Conservation (phyloP, 2,888 invertebrate species). For the Pollenia labialis region DNA sequence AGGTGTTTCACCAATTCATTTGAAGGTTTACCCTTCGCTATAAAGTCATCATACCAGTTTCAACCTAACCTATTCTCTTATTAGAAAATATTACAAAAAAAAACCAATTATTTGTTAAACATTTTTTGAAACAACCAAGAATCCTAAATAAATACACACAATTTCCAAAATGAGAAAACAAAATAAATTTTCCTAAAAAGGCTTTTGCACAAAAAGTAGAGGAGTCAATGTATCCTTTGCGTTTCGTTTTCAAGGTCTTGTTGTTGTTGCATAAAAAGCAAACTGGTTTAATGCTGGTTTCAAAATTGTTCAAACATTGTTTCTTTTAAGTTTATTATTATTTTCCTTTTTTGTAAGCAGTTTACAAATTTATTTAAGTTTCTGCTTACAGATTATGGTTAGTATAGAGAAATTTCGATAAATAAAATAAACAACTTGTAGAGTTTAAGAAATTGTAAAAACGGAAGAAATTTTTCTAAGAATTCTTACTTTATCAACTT, state of each 20-base stretch:
- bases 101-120: background rate
- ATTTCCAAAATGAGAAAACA: background rate
- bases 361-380: background rate
- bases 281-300: slow-evolving; percentile 38
- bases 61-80: background rate
- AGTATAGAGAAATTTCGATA: background rate
- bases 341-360: background rate
- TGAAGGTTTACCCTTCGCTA: too few species aligned
- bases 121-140: background rate
- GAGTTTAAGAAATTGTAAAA: too few species aligned
- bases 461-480: too few species aligned
- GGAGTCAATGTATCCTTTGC: slow-evolving; percentile 17
- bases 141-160: background rate
- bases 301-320: slow-evolving; percentile 5
- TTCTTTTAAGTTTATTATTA: background rate
- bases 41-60: too few species aligned
- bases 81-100: background rate
- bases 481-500: too few species aligned
- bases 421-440: background rate
- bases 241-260: slow-evolving; percentile 1
- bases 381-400: background rate
- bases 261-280: background rate
- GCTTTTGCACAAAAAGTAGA: background rate
- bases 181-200: too few species aligned
- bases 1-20: too few species aligned